Conservation (phyloP, 2,113 vertebrate species). For the Stercorarius parasiticus region DNA sequence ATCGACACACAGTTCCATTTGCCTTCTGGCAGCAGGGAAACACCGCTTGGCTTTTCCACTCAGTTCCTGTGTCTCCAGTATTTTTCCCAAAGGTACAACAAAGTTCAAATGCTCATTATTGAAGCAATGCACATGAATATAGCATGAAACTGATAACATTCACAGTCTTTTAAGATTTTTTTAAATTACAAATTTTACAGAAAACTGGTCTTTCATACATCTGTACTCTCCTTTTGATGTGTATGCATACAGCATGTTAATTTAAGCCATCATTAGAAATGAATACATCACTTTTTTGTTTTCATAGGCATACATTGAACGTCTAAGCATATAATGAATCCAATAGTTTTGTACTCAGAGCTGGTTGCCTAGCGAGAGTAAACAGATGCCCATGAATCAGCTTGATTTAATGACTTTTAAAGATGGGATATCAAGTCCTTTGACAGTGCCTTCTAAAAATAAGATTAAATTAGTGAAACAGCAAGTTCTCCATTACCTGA, state of each 20-base stretch:
- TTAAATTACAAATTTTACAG: not conserved
- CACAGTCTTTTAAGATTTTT: not conserved
- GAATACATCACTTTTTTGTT: conserved; percentile 7
- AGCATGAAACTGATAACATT: not conserved
- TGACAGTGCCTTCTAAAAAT: not conserved
- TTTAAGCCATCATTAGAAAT: not conserved
- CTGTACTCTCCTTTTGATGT: not conserved
- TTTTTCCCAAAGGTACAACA: not conserved
- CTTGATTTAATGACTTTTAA: conserved; percentile 17
- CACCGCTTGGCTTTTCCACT: not conserved
- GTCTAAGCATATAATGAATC: not conserved
- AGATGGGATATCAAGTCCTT: not conserved
- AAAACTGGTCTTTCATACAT: not conserved
- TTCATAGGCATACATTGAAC: not conserved
- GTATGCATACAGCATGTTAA: not conserved
- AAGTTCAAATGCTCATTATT: rapidly evolving
- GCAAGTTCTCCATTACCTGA: not conserved
- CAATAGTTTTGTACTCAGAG: not conserved
- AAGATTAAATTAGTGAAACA: not conserved
- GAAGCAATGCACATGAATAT: not conserved
- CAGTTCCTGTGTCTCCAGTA: not conserved
- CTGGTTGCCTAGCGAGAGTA: conserved; percentile 2
- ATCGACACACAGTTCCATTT: not conserved
- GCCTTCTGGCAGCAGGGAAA: not conserved
- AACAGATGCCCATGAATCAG: not conserved